Evolutionary conservation across 37 sponge, comb jelly and placozoan genomes (phyloP).

Genomic region (Theonella swinhoei): DNA sequence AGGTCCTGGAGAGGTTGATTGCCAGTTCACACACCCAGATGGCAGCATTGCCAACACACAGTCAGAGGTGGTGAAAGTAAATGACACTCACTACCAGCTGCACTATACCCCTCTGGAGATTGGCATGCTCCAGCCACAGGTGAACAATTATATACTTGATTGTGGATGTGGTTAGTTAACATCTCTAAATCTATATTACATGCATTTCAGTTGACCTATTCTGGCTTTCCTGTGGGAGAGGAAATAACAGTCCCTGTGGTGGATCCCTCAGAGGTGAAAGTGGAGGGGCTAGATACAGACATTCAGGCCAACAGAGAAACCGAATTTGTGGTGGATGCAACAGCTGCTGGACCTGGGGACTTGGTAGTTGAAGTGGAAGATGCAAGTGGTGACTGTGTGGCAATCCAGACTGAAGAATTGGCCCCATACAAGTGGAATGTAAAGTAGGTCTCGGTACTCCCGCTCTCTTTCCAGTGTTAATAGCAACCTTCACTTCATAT

Average conservation of each 20-base stretch:
- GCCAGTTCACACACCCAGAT: conserved; percentile 9
- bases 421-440: conserved; percentile 73
- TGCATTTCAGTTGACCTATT: conserved; percentile 12
- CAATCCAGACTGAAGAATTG: conserved; percentile 1
- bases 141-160: conserved; percentile 9
- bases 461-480: no score
- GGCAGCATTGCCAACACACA: conserved; percentile 35
- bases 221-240: conserved; percentile 49
- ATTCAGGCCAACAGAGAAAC: conserved; percentile 64
- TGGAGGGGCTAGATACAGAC: conserved; percentile 80
- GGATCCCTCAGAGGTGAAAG: conserved; percentile 76
- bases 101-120: conserved; percentile 62
- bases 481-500: no score
- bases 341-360: conserved; percentile 81
- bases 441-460: conserved; percentile 45
- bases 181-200: no score
- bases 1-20: conserved; percentile 69
- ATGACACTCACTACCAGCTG: conserved; percentile 58
- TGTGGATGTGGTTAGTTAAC: neutral
- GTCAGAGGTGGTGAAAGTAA: conserved; percentile 15
- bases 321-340: conserved; percentile 83
- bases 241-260: conserved; percentile 12
- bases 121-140: conserved; percentile 23
- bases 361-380: conserved; percentile 33
- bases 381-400: conserved; percentile 30